Percentiles rank a stretch among this genome's conserved stretches.
Conservation (phyloP, 2,888 invertebrate species). For the Megastigmus dorsalis region DNA sequence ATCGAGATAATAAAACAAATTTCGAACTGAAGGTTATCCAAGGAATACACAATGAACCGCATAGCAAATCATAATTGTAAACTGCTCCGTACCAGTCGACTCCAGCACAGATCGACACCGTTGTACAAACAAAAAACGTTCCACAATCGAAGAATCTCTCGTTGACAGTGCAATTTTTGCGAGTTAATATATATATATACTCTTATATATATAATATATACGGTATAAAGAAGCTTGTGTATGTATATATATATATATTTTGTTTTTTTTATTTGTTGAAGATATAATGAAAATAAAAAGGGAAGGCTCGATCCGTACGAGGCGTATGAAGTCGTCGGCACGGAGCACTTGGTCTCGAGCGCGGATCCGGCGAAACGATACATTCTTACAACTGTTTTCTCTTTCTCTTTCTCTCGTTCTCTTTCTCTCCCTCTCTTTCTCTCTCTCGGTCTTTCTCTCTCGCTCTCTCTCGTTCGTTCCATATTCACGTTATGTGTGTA, state of each 20-base stretch:
- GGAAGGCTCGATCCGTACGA: neutral
- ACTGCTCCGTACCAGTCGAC: constrained; percentile 44
- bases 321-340: constrained; percentile 31
- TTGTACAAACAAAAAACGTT: constrained; percentile 17
- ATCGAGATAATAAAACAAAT: constrained; percentile 40
- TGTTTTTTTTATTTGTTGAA: constrained; percentile 11
- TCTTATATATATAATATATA: constrained; percentile 24
- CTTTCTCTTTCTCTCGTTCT: neutral
- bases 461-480: constrained; percentile 52
- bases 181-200: too few species aligned
- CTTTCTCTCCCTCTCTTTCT: constrained; percentile 5
- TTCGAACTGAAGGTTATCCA: constrained; percentile 46
- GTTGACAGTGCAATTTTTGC: constrained; percentile 15
- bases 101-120: constrained; percentile 35
- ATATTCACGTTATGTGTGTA: constrained; percentile 45
- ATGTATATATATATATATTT: constrained; percentile 1
- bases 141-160: constrained; percentile 4
- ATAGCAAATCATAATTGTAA: constrained; percentile 49
- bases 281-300: constrained; percentile 38
- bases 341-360: constrained; percentile 47
- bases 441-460: constrained; percentile 56
- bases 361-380: constrained; percentile 41
- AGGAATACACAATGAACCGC: constrained; percentile 53
- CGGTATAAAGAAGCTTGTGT: constrained; percentile 24
- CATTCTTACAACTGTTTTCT: constrained; percentile 36